phyloP scores from a whole-genome alignment of 2,797 vertebrate species.

The Dendrocincla tyrannina region DNA sequence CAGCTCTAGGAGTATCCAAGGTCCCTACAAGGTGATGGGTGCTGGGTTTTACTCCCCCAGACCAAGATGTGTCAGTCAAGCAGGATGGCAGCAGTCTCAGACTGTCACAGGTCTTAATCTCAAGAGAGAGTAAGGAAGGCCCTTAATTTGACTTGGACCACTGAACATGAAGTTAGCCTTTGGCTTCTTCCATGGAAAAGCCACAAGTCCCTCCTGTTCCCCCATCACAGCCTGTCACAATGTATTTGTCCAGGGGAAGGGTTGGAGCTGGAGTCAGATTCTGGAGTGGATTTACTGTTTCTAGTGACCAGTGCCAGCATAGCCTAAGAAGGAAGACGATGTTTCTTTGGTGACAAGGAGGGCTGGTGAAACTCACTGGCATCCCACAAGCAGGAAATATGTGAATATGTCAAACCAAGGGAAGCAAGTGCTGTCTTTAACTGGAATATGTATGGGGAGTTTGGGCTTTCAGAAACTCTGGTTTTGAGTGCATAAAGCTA shows the following conservation, averaged over 20 bases:
- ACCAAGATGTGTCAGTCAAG: background rate
- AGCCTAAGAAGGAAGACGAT: background rate
- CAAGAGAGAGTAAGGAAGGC: background rate
- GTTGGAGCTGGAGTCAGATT: background rate
- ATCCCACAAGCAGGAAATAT: background rate
- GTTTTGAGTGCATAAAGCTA: background rate
- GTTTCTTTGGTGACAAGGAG: background rate
- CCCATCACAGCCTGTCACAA: background rate
- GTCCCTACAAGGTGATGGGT: background rate
- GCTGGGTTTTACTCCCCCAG: background rate
- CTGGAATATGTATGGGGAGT: background rate
- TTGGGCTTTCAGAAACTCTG: background rate
- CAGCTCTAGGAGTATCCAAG: background rate
- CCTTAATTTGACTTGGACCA: background rate
- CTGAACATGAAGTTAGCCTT: background rate
- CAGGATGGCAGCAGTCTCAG: background rate
- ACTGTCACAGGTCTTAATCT: background rate
- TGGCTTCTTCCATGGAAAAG: background rate
- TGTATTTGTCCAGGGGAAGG: background rate
- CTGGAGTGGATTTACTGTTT: background rate
- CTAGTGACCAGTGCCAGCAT: background rate
- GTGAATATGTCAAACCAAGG: background rate
- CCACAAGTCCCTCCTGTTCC: background rate
- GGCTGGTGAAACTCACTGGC: background rate
- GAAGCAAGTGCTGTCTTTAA: background rate